Base-by-base conservation (phyloP, 23 tunicate genomes). In the Trididemnum miniatum region DNA sequence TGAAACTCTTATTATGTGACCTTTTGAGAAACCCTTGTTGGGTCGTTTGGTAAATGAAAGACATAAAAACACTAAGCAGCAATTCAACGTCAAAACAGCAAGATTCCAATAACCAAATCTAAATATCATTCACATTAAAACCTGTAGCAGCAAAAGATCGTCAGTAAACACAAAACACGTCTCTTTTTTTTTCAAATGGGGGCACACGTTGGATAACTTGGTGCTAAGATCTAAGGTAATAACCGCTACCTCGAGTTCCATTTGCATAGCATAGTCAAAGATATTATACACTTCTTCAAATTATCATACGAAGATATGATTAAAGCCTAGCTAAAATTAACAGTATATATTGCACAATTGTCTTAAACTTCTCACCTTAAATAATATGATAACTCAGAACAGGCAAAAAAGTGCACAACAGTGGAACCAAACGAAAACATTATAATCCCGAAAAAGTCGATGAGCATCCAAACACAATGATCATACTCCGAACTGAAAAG, bases 391-490 rank as follows among this genome's bases (percentile, higher is more conserved):
- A 80, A 30, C 51, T 80, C 84, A 20, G 84, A 65, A 34, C 84
- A 80, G 39, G 75, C 84, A 80, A 59, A 80, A 80, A 65, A 80
- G 75, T 80, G 84, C 1, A 66, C 32, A 1, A 80, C 60, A 34
- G 84, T 80, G 5, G 84, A 80, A 24, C 84, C 84, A 80, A 80
- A 80, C 1, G 84, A 71, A 65, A 59, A 80, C 33, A 65, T 50
- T 36, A 65, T 65, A 0, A 80, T 80, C 2, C 84, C 84, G n/a
- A 65, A 59, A 66, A 59, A 80, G 57, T 80, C 84, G 20, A 80
- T 9, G 34, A 80, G n/a, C 71, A 80, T 59, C 84, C 84, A 80
- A 18, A 32, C 36, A 9, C 80, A 52, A 65, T 80, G 84, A 27
- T 80, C 51, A 30, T 32, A 65, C 28, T 35, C 38, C 1, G 84